Evolutionary conservation across 2,888 invertebrate genomes (phyloP).

Genomic region (Rhagonycha fulva): DNA sequence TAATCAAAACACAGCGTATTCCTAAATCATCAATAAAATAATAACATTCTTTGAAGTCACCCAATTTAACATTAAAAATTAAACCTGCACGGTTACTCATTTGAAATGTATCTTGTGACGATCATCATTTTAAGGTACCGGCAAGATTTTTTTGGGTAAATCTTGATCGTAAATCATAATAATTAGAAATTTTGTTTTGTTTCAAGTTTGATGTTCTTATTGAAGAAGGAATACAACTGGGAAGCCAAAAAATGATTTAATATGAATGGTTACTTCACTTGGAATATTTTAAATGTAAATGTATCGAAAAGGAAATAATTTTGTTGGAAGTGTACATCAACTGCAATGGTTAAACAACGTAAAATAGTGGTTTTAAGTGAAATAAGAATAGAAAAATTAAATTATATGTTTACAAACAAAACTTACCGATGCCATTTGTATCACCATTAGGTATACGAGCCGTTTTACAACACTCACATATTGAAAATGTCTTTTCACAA

Average conservation of each 20-base stretch:
- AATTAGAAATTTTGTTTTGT: not conserved
- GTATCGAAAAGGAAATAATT: not conserved
- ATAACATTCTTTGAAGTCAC: not conserved
- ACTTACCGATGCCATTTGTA: slow-evolving; percentile 30
- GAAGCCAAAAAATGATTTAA: not conserved
- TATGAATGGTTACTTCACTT: not conserved
- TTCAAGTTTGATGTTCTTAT: not conserved
- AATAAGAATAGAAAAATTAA: not conserved
- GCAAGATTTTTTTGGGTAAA: not conserved
- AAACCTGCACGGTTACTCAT: not conserved
- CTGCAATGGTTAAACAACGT: not conserved
- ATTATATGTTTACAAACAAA: slow-evolving; percentile 31
- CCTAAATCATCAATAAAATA: not conserved
- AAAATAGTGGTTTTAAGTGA: not conserved
- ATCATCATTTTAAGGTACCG: not conserved
- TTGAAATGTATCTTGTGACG: not conserved
- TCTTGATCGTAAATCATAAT: not conserved
- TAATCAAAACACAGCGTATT: not conserved
- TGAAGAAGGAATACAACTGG: too few relatives aligned
- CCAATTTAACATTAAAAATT: not conserved
- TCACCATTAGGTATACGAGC: slow-evolving; percentile 25
- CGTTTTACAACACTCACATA: slow-evolving; percentile 20
- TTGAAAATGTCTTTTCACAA: slow-evolving; percentile 14
- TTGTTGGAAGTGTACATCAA: not conserved
- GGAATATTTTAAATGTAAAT: not conserved